A percentile compares a stretch with the other conserved stretches of the same genome.
These are phyloP conservation scores for Cyanoderma ruficeps DNA, from an alignment of 2,113 vertebrate genomes.

Conservation along the genomic window DNA sequence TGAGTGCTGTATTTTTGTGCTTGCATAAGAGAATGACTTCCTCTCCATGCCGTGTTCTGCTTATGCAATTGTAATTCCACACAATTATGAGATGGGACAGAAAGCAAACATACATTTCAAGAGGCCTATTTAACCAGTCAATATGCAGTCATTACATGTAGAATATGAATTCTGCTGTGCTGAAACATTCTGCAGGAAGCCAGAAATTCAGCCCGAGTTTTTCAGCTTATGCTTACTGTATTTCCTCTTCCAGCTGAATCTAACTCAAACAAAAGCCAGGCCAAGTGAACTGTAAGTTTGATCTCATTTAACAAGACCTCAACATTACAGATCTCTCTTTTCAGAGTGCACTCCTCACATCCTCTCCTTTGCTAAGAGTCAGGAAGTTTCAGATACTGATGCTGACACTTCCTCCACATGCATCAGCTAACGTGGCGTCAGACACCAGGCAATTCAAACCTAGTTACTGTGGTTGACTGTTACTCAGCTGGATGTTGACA, in stretches of 20 bases:
- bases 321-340: neutral
- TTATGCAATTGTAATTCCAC: neutral
- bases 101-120: neutral
- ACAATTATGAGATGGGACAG: neutral
- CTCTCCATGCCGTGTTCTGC: neutral
- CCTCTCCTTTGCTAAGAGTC: neutral
- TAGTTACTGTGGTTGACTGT: neutral
- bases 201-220: neutral
- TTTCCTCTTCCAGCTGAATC: neutral
- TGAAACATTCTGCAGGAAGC: neutral
- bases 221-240: neutral
- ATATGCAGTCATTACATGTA: neutral
- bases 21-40: neutral
- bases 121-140: neutral
- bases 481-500: neutral
- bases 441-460: neutral
- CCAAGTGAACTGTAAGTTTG: neutral
- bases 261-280: neutral
- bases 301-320: neutral
- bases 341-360: neutral
- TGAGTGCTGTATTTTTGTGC: neutral
- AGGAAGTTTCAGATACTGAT: neutral
- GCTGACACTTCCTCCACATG: rapidly evolving
- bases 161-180: neutral
- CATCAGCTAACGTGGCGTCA: neutral